A percentile compares a stretch with the other conserved stretches of the same genome.
Conservation (phyloP, 92 coral and sea anemone species). For the Actinernus sp. region DNA sequence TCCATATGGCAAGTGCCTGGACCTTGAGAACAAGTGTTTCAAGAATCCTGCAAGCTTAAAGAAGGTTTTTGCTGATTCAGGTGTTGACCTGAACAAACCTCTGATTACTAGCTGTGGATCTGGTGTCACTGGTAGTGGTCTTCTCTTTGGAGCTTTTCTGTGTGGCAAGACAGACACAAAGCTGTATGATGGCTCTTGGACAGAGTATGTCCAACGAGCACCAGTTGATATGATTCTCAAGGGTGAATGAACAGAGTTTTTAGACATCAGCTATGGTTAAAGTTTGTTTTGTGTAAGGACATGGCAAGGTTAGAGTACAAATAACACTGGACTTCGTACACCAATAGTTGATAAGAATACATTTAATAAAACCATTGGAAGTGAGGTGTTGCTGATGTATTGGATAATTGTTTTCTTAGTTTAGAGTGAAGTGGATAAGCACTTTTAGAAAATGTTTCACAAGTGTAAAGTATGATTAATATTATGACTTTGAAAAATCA, state of each 20-base stretch:
- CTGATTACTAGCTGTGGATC: conserved; percentile 94
- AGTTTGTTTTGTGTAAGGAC: too few species aligned
- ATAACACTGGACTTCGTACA: too few species aligned
- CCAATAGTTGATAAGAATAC: too few species aligned
- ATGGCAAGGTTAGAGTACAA: too few species aligned
- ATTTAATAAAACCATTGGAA: too few species aligned
- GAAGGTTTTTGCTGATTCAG: conserved; percentile 76
- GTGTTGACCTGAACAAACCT: conserved; percentile 75
- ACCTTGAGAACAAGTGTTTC: conserved; percentile 58
- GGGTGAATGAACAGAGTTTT: conserved; percentile 4
- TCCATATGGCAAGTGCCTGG: conserved; percentile 75
- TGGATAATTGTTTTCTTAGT: too few species aligned
- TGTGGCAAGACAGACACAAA: conserved; percentile 80
- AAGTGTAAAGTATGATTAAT: too few species aligned
- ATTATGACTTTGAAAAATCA: too few species aligned
- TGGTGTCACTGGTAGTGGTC: conserved; percentile 79
- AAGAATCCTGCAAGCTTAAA: conserved; percentile 79
- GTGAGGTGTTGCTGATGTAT: too few species aligned
- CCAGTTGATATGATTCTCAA: conserved; percentile 76
- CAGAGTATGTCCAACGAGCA: conserved; percentile 90
- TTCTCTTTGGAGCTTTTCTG: conserved; percentile 80
- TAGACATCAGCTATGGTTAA: too few species aligned
- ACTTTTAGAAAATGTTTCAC: too few species aligned
- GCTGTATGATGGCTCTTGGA: conserved; percentile 98
- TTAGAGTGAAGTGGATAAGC: too few species aligned